Base-by-base conservation (phyloP, 1,140 invertebrate species). In the Forficula auricularia region DNA sequence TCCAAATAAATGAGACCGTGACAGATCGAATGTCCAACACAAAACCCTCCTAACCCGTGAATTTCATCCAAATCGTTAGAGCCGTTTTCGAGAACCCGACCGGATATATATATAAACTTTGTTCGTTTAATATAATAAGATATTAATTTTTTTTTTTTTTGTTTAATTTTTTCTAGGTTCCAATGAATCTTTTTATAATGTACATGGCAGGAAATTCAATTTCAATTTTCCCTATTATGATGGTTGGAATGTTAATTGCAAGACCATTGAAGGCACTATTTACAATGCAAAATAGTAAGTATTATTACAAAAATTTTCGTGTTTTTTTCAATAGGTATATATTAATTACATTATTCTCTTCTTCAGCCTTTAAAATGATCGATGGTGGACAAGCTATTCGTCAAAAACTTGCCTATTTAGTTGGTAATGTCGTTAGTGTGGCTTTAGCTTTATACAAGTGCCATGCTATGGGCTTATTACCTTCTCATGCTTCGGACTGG, bases 161-260 rank as follows among this genome's bases (percentile, higher is more conserved):
- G 4, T 27, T 27, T 27, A 4, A 6, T 27, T 27, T 4, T 27
- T 48, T 50, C 51, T 65, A 80, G 63, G 66, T 98, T 22, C 94
- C 95, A 3, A 98, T 98, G 95, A 98, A 99, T 64, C 64, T 98
- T 14, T 95, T 98, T 55, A 92, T 98, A 36, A 95, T 98, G 88
- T 98, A 96, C 62, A 98, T 98, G 95, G 87, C 94, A 43, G 95
- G 94, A 30, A 97, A 91, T 63, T 94, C 92, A 0, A 97, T 98
- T 54, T 97, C 91, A 1, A 97, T 99, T 50, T 98, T 99, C 56
- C 95, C 95, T 2, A 98, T 99, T n/a, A 98, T 99, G 95, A 98
- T 99, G 94, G 89, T 98, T 14, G 90, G 90, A 30, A 98, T 98
- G 95, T 74, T 98, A 58, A 84, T 97, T 48, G 81, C 97, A 45